Base-by-base conservation (phyloP, 2,797 vertebrate species). In the Poeciliopsis presidionis region DNA sequence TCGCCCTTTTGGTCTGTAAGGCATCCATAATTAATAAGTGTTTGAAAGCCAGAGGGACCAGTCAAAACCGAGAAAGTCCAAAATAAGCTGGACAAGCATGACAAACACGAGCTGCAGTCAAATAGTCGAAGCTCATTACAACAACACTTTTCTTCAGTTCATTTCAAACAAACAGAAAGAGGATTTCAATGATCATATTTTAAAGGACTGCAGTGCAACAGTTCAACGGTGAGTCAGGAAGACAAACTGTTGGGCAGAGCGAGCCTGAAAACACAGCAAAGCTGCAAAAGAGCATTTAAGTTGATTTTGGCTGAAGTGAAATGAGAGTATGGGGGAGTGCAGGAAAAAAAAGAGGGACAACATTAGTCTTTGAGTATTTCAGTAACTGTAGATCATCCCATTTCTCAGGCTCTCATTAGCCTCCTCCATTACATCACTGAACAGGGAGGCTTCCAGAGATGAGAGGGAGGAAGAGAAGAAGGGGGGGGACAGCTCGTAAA, bases 371-470 rank as follows among this genome's bases (percentile, higher is more conserved):
- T 77, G 90, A 93, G 90, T 76, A 85, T 94, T 90, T 82, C 95
- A 97, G 95, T 93, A 93, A 93, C 91, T 93, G 94, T 96, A 96
- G 87, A 96, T 96, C 95, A 96, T 95, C 91, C 91, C 94, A 94
- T 95, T 95, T 95, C 96, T 96, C 96, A 96, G 95, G 96, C 93
- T 95, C 94, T 94, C 94, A 96, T 94, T 85, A 79, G 85, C 83
- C 88, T 84, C 77, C 89, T 88, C 87, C 90, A 95, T 97, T 96
- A 97, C 96, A 92, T 96, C 95, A 96, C 91, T 93, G 94, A 95
- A 93, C 91, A 95, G 92, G 88, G 67, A 45, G 92, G 89, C 89
- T 88, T 36, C 83, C 86, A 73, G 85, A 85, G 59, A 79, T 78
- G 94, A 85, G 82, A 80, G 78, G 82, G 90, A 90, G 88, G 86